These are phyloP conservation scores for Scomber colias DNA, from an alignment of 2,113 vertebrate genomes.

Conservation along the genomic window DNA sequence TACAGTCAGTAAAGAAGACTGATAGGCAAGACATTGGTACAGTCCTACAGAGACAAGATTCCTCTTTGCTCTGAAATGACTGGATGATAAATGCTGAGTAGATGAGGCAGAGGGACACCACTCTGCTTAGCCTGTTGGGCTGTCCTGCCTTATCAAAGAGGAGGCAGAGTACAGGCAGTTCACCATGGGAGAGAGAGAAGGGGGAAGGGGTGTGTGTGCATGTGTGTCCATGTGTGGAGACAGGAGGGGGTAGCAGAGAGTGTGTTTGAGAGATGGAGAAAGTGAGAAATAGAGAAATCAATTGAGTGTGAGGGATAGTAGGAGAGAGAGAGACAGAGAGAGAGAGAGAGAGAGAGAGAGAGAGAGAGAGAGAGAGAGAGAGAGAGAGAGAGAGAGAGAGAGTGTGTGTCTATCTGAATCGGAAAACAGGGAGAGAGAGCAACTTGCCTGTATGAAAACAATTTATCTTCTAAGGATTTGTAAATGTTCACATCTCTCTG, in stretches of 20 bases:
- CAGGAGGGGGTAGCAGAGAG: constrained; percentile 5
- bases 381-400: neutral
- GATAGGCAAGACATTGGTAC: constrained; percentile 7
- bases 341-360: neutral
- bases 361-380: neutral
- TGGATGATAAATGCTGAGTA: constrained; percentile 45
- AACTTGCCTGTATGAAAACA: constrained; percentile 15
- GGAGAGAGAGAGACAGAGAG: neutral
- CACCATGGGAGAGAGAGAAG: neutral
- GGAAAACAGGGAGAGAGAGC: constrained; percentile 9
- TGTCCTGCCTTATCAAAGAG: constrained; percentile 45
- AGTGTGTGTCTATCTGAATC: too few species aligned
- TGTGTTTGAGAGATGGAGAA: constrained; percentile 22
- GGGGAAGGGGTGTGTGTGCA: neutral
- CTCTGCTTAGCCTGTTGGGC: constrained; percentile 41
- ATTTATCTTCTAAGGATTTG: constrained; percentile 37
- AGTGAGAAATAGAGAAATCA: constrained; percentile 48
- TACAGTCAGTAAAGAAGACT: constrained; percentile 3
- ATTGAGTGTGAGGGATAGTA: constrained; percentile 41
- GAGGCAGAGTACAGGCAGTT: constrained; percentile 30
- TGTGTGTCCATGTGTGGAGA: neutral
- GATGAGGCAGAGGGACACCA: constrained; percentile 24
- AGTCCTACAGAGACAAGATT: constrained; percentile 11
- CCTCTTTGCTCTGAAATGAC: constrained; percentile 10
- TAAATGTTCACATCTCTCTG: constrained; percentile 22